Evolutionary conservation across 2,113 vertebrate genomes (phyloP), one percentile per base, ranked within the genome.

Genomic region (Eudyptes chrysolophus): DNA sequence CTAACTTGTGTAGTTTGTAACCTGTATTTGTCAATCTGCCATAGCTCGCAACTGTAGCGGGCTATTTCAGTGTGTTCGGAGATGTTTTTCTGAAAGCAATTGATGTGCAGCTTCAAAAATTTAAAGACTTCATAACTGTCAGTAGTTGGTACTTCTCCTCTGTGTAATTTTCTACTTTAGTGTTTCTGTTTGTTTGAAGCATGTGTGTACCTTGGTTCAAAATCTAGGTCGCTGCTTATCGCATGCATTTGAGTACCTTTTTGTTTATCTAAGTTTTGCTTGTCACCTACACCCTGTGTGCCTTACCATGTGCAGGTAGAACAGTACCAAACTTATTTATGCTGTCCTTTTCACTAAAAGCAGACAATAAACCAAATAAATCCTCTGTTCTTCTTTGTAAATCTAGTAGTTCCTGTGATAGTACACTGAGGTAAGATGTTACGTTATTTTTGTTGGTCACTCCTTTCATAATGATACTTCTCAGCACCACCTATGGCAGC

Each of bases 1-100:
- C 42, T 54, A 86, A 95, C 89, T 97, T 94, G 62, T 87, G 65
- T 81, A 82, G 93, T 91, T 97, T 94, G 74, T 87, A 87, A 79
- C 76, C 46, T 89, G 75, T 76, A 40, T 83, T 89, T 69, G 87
- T 52, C 29, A 34, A 8, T 88, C 77, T 92, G 90, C 58, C 32
- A 18, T 26, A 83, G 55, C 48, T 29, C 1, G 9, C 49, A 80
- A 57, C 57, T n/a, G 75, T 65, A 54, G 60, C 10, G 13, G 87
- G 90, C 16, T 83, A 40, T 49, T 90, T 83, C 70, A 21, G 14
- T 65, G 66, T 48, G 3, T 71, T 80, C 7, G 20, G 24, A 25
- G 61, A 34, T 10, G 46, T 34, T 26, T 44, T 81, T 71, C 24
- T 80, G 81, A 49, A 81, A 90, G 90, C 24, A 22, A 11, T 2